Percentiles rank a stretch among this genome's conserved stretches.
phyloP scores from a whole-genome alignment of 2,113 vertebrate species.

The Myxocyprinus asiaticus region DNA sequence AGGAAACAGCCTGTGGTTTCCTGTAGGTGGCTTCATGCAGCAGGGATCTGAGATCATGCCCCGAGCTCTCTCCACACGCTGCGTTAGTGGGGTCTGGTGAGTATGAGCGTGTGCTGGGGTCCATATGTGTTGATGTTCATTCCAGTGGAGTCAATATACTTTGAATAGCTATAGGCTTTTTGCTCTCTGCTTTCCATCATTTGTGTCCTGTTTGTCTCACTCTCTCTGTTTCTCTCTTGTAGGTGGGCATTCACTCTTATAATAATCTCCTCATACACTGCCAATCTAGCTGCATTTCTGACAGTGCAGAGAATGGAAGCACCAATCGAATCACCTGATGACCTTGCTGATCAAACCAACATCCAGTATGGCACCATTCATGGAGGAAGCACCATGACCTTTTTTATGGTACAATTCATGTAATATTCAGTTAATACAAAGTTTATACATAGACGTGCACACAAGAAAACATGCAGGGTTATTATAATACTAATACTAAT shows the following conservation, averaged over 20 bases:
- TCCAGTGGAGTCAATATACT: background rate
- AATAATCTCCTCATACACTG: slow-evolving; percentile 96
- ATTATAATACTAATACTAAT: too few relatives aligned
- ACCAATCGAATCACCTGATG: slow-evolving; percentile 88
- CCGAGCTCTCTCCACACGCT: slow-evolving; percentile 87
- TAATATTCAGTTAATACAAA: background rate
- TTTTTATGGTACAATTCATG: slow-evolving; percentile 83
- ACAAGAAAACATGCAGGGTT: too few relatives aligned
- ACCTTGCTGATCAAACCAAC: slow-evolving; percentile 92
- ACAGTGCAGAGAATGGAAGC: slow-evolving; percentile 94
- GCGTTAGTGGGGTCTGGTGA: slow-evolving; percentile 93
- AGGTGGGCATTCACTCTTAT: slow-evolving; percentile 97
- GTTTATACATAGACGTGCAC: too few relatives aligned
- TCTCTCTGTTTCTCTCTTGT: background rate
- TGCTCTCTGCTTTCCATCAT: too few relatives aligned
- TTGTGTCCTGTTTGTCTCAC: background rate
- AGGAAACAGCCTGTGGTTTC: slow-evolving; percentile 95
- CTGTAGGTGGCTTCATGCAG: slow-evolving; percentile 93
- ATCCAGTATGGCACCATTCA: slow-evolving; percentile 95
- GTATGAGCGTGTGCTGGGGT: slow-evolving; percentile 46
- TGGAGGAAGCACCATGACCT: slow-evolving; percentile 93
- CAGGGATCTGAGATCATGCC: slow-evolving; percentile 94
- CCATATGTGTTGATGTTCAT: background rate
- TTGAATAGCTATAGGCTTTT: too few relatives aligned
- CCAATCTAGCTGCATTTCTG: slow-evolving; percentile 91